These are phyloP conservation scores for Burhinus bistriatus DNA, from an alignment of 2,113 vertebrate species.

Conservation along the genomic window DNA sequence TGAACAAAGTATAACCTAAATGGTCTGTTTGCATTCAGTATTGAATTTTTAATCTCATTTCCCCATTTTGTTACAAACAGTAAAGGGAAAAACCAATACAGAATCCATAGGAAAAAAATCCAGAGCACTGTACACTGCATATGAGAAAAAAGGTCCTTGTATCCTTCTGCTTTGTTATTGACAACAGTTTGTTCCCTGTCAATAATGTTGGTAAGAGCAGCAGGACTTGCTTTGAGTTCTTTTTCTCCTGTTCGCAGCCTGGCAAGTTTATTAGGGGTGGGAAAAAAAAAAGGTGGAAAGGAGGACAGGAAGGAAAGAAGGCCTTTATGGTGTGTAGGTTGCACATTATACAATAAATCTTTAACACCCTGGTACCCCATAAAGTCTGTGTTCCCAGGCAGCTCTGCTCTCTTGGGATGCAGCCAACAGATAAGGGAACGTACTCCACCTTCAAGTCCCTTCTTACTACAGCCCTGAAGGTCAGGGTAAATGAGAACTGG, in stretches of 20 bases:
- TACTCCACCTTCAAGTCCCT: not conserved
- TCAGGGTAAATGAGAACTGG: not conserved
- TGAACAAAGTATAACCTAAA: slow-evolving; percentile 40
- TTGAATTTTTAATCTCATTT: slow-evolving; percentile 67
- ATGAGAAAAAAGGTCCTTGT: not conserved
- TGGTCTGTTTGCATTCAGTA: slow-evolving; percentile 40
- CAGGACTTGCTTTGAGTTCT: not conserved
- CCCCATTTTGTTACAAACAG: slow-evolving; percentile 31
- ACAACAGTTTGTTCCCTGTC: not conserved
- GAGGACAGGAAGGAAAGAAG: not conserved
- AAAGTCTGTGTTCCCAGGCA: not conserved
- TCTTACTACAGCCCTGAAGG: not conserved
- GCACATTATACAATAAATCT: not conserved
- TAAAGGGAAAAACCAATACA: slow-evolving; percentile 11
- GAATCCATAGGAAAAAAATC: slow-evolving; percentile 5
- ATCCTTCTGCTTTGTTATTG: not conserved
- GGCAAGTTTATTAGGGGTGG: not conserved
- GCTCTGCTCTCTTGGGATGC: not conserved
- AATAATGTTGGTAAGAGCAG: not conserved
- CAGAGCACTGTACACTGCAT: not conserved
- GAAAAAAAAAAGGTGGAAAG: not conserved
- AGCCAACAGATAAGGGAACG: not conserved
- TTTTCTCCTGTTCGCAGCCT: not conserved
- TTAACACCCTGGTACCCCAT: not conserved
- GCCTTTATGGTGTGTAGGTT: not conserved